Evolutionary conservation across 2,888 invertebrate species (phyloP).

Genomic region (Callyntrura sp.): DNA sequence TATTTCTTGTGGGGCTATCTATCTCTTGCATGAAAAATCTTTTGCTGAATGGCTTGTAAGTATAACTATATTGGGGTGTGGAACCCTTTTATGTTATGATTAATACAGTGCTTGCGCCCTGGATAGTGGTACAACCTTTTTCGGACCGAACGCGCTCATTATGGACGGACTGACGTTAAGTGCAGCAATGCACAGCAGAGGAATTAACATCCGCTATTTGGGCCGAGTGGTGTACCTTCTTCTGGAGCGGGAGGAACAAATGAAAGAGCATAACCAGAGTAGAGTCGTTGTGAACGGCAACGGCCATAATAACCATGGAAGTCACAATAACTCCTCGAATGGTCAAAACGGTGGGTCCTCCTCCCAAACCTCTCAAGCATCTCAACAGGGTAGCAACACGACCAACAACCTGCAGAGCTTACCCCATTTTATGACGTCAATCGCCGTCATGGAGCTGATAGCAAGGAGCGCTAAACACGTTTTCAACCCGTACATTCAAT

Average conservation of each 20-base stretch:
- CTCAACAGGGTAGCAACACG: slow-evolving; percentile 46
- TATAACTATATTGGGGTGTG: slow-evolving; percentile 75
- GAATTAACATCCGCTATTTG: slow-evolving; percentile 98
- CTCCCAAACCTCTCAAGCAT: slow-evolving; percentile 30
- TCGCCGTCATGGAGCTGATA: slow-evolving; percentile 96
- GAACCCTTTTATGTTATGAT: slow-evolving; percentile 76
- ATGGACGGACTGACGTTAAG: slow-evolving; percentile 97
- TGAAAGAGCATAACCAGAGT: slow-evolving; percentile 73
- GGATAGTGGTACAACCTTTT: slow-evolving; percentile 84
- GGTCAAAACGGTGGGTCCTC: slow-evolving; percentile 41
- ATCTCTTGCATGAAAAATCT: slow-evolving; percentile 29
- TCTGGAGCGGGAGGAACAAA: slow-evolving; percentile 79
- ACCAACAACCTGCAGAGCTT: slow-evolving; percentile 76
- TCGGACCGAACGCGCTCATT: slow-evolving; percentile 83
- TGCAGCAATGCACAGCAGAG: slow-evolving; percentile 97
- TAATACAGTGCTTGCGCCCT: slow-evolving; percentile 83
- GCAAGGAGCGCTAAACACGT: slow-evolving; percentile 97
- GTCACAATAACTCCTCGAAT: slow-evolving; percentile 30
- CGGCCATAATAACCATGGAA: neutral
- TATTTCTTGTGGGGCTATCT: neutral
- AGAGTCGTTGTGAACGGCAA: slow-evolving; percentile 53
- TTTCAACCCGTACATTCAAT: slow-evolving; percentile 94
- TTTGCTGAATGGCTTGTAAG: slow-evolving; percentile 28
- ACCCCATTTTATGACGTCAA: slow-evolving; percentile 92
- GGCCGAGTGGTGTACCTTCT: slow-evolving; percentile 87